A percentile compares a stretch with the other conserved stretches of the same genome.
phyloP scores from a whole-genome alignment of 2,113 vertebrate genomes.

The Echinops telfairi region DNA sequence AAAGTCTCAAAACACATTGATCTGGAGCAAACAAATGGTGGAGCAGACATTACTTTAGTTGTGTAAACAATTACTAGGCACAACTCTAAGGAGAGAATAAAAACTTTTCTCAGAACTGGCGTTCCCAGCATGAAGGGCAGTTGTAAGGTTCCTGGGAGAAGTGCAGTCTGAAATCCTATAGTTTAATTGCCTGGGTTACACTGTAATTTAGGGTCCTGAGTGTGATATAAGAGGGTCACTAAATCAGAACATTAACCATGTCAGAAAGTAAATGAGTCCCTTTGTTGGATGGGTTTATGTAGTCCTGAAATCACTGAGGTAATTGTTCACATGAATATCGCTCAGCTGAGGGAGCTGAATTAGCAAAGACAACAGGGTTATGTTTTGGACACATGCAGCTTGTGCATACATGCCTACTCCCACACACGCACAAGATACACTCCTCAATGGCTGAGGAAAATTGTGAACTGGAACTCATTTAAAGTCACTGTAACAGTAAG shows the following conservation, averaged over 20 bases:
- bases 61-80: conserved; percentile 50
- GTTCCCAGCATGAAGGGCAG: conserved; percentile 73
- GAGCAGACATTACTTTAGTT: conserved; percentile 80
- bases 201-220: conserved; percentile 86
- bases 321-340: conserved; percentile 57
- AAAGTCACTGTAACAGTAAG: too few relatives aligned
- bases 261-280: conserved; percentile 83
- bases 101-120: conserved; percentile 67
- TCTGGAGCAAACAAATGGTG: conserved; percentile 65
- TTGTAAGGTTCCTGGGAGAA: conserved; percentile 68
- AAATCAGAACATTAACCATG: conserved; percentile 85
- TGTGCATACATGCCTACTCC: not conserved
- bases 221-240: conserved; percentile 84
- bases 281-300: conserved; percentile 79
- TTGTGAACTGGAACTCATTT: not conserved
- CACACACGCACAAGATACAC: rapidly evolving
- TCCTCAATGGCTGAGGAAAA: not conserved
- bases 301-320: conserved; percentile 58
- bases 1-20: conserved; percentile 69
- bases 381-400: rapidly evolving
- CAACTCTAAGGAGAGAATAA: conserved; percentile 64
- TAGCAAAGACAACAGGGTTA: not conserved
- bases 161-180: conserved; percentile 76
- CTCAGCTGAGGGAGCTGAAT: not conserved
- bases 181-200: conserved; percentile 81